These are phyloP conservation scores for Limnephilus marmoratus DNA, from an alignment of 2,888 invertebrate genomes.

Conservation along the genomic window DNA sequence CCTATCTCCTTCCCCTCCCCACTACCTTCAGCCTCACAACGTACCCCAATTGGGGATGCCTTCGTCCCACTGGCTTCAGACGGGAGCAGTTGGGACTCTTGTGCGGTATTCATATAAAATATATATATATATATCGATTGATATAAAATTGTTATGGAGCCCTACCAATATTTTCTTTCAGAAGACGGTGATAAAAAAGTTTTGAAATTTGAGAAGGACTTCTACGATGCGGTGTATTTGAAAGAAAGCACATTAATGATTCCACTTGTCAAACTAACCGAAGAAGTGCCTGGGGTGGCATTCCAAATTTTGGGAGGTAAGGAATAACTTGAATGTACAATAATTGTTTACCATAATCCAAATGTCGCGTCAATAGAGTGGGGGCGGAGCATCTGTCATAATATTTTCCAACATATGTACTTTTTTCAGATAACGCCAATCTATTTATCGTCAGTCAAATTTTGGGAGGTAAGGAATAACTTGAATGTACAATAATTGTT, in stretches of 20 bases:
- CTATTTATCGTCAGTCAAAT: background rate
- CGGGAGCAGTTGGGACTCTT: no score
- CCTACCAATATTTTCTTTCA: background rate
- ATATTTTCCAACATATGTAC: background rate
- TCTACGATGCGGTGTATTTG: conserved; percentile 8
- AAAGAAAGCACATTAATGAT: background rate
- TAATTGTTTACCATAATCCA: background rate
- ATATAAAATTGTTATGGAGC: no score
- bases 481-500: no score
- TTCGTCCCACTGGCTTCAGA: no score
- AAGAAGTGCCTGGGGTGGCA: background rate
- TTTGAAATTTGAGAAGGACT: background rate
- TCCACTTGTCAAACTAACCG: conserved; percentile 2
- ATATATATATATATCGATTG: no score
- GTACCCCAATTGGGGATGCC: no score
- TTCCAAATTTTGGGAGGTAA: background rate
- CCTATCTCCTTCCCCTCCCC: no score
- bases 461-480: no score
- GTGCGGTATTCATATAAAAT: no score
- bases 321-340: background rate
- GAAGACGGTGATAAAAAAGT: background rate
- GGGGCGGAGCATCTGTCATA: background rate
- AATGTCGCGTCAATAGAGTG: background rate
- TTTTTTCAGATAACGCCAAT: background rate
- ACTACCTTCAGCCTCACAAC: no score